phyloP scores from a whole-genome alignment of 2,888 invertebrate genomes.

The Gastracanthus pulcherrimus region DNA sequence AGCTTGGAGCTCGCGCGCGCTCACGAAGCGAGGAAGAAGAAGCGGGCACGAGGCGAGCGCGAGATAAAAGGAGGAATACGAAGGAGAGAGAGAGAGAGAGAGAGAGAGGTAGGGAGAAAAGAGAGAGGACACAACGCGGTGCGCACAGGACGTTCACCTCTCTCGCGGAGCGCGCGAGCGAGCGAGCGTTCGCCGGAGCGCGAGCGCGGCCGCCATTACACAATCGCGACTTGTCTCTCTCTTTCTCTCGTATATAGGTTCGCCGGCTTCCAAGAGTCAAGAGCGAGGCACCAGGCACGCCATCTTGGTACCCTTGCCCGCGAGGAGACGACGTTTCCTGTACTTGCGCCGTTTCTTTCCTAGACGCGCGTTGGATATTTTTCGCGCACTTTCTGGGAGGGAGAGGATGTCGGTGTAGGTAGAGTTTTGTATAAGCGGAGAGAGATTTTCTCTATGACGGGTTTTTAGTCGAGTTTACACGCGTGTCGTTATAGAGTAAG shows the following conservation, averaged over 20 bases:
- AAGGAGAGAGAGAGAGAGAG: constrained; percentile 54
- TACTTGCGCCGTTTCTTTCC: constrained; percentile 23
- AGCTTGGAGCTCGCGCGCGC: background rate
- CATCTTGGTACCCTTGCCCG: constrained; percentile 71
- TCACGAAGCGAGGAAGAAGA: constrained; percentile 37
- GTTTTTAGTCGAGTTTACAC: no score
- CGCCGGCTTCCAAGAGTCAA: constrained; percentile 15
- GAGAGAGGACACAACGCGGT: constrained; percentile 63
- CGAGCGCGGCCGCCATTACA: constrained; percentile 72
- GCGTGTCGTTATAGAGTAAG: no score
- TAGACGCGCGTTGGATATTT: background rate
- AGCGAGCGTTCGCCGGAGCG: constrained; percentile 72
- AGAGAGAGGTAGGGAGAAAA: constrained; percentile 60
- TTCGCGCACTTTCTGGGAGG: constrained; percentile 14
- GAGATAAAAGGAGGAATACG: constrained; percentile 56
- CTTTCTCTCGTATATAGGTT: no score
- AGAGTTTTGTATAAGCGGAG: no score
- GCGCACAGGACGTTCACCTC: constrained; percentile 74
- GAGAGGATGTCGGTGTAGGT: no score
- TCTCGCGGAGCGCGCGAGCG: constrained; percentile 45
- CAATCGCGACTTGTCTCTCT: constrained; percentile 68
- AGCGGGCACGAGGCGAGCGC: constrained; percentile 21
- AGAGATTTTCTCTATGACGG: no score
- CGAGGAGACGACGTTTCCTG: constrained; percentile 24
- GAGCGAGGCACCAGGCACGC: constrained; percentile 60